Base-by-base conservation (phyloP, 2,797 vertebrate species). In the Siniperca undulata region DNA sequence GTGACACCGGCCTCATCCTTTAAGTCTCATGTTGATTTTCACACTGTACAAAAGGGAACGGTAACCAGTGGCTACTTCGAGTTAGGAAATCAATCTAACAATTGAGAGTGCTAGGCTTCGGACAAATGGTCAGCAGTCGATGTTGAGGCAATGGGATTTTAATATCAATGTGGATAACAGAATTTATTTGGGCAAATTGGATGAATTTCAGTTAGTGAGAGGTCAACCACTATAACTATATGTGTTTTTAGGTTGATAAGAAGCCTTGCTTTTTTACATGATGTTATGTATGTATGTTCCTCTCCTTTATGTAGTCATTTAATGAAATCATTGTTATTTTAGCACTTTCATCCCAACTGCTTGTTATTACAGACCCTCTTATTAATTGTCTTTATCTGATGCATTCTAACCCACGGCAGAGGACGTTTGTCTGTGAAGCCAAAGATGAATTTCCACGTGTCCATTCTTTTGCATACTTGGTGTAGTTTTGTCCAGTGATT, bases 11-110 rank as follows among this genome's bases (percentile, higher is more conserved):
- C 20, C 8, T 50, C 8, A 9, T 50, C 46, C 20, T 22, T 22
- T 53, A 34, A 55, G 36, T 22, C 30, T 55, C 5, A 19, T n/a
- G 52, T 53, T 22, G 42, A 55, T 55, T 65, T 59, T 14, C 13
- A 7, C 10, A 34, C 19, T 14, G 17, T 56, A 53, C 34, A 27
- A 19, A 27, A 17, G 22, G 60, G 19, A 48, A 16, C 3, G 19
- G 22, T 12, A 50, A 40, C 27, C 27, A 59, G 44, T 77, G 30
- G 40, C 40, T 6, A 14, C 48, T n/a, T 24, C 2, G 10, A 48
- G 27, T 60, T 53, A 61, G 48, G 68, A 64, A 77, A 42, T 77
- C 53, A 61, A 30, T 74, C 42, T 14, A 44, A 44, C 13, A 44
- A 44, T 4, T 44, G 13, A 14, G 42, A 44, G 42, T 5, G 13